Base-by-base conservation (phyloP, 2,888 invertebrate species). In the Hipparchia semele region DNA sequence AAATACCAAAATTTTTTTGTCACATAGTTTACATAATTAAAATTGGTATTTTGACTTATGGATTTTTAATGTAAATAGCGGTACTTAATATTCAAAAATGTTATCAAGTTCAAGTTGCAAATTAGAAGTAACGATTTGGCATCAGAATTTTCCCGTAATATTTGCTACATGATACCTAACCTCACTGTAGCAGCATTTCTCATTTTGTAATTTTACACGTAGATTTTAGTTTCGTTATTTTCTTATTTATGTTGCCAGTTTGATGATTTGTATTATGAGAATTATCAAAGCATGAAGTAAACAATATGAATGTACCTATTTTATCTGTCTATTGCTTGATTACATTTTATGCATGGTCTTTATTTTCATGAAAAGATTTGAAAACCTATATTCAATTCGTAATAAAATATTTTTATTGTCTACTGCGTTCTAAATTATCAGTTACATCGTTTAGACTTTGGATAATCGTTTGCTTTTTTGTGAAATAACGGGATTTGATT, bases 201-300 rank as follows among this genome's bases (percentile, higher is more conserved):
- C 59, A 60, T 72, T 64, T 67, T 71, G 67, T 71, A 73, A 77
- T 71, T 68, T 70, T 79, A 74, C 67, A 51, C 66, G 62, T 73
- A 73, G 65, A 62, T 76, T 73, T 71, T 78, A 79, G 79, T 74
- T 75, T 76, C 80, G 71, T 80, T 75, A 78, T 78, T 77, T 78
- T 76, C 76, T 77, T 62, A 49, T 45, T 76, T 78, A 68, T 71
- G 79, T 79, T 79, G 71, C 69, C 58, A 75, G 76, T 76, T 76
- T 75, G 12, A n/a, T 69, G 58, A 61, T 13, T 69, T 58, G 75
- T 79, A 61, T 79, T 73, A 77, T 71, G 77, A 78, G 80, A 78
- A 62, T 70, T 78, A 68, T 75, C 73, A 72, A 75, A 72, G 78
- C 73, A 77, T 77, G 73, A 66, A 65, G 23, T 33, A 61, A 61